Conservation (phyloP, 1,140 invertebrate species). For the Zophobas atratus region DNA sequence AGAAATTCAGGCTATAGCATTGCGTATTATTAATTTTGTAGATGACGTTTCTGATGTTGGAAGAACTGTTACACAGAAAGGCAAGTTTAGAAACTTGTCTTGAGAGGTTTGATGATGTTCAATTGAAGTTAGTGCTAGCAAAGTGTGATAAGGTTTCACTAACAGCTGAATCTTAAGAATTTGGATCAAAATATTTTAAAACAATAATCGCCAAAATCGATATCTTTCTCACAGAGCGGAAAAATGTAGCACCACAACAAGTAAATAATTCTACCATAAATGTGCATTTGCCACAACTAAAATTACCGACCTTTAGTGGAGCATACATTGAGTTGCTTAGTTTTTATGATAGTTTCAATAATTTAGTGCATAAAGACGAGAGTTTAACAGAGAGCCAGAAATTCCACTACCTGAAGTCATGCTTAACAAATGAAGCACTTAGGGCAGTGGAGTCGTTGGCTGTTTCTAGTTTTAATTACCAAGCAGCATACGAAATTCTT, state of each 20-base stretch:
- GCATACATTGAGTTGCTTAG: conserved; percentile 58
- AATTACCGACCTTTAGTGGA: conserved; percentile 58
- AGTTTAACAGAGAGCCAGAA: conserved; percentile 54
- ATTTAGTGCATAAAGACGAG: conserved; percentile 53
- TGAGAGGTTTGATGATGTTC: not conserved
- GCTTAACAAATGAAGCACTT: conserved; percentile 58
- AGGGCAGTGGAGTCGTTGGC: conserved; percentile 59
- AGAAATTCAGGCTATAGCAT: too few species aligned
- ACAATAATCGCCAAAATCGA: conserved; percentile 1
- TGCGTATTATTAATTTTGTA: too few species aligned
- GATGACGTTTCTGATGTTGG: too few species aligned
- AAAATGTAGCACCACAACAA: conserved; percentile 3
- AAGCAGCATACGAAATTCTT: conserved; percentile 60
- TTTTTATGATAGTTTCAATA: conserved; percentile 58
- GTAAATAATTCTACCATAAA: not conserved
- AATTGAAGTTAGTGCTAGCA: not conserved
- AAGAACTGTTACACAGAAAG: not conserved
- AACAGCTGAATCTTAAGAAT: not conserved
- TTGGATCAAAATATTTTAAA: conserved; percentile 11
- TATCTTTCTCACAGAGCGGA: not conserved
- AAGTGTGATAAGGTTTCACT: not conserved
- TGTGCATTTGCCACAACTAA: conserved; percentile 5
- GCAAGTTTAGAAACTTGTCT: not conserved
- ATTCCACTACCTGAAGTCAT: conserved; percentile 59
- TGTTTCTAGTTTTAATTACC: conserved; percentile 62